Evolutionary conservation across 2,888 invertebrate species (phyloP), one percentile per base, ranked within the genome.

Genomic region (Melieria picta): DNA sequence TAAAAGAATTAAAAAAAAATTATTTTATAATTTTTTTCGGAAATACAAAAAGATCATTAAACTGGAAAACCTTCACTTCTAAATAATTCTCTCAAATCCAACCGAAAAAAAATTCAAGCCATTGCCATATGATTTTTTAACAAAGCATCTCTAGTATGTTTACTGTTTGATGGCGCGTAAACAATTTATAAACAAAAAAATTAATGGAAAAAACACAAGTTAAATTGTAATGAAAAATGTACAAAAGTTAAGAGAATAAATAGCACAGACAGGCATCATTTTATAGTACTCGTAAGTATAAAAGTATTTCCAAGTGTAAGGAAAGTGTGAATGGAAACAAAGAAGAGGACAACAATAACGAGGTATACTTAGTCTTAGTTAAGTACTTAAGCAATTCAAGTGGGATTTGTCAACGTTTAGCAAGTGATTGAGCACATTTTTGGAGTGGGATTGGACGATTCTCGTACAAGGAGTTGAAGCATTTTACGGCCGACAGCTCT

Each of bases 301-400:
- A 30, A 30, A 30, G 13, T 57, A 16, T 58, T 6, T 58, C 81
- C 83, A 82, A 67, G 72, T 77, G 79, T 79, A 75, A 77, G 77
- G 77, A 73, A 79, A 81, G 83, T 83, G 83, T 83, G 84, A 80
- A 81, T 80, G 79, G 82, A 83, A 83, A 83, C 82, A 84, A 84
- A 84, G 84, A 83, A 84, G 81, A 70, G 69, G 69, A 64, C 67
- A 61, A 70, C 57, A 57, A n/a, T 57, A 13, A 69, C 46, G 62
- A 50, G 67, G 60, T 50, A 16, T 60, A 62, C 48, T 9, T 55
- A 9, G 64, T n/a, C 52, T 50, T 60, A 60, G 42, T 13, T 16
- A 30, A 30, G 30, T 30, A 30, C 30, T 30, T 30, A 30, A 52
- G 13, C 52, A 52, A n/a, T 52, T 52, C n/a, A n/a, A 52, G 30